Evolutionary conservation across 2,888 invertebrate species (phyloP), one percentile per base, ranked within the genome.

Genomic region (Listrodromus nycthemerus): DNA sequence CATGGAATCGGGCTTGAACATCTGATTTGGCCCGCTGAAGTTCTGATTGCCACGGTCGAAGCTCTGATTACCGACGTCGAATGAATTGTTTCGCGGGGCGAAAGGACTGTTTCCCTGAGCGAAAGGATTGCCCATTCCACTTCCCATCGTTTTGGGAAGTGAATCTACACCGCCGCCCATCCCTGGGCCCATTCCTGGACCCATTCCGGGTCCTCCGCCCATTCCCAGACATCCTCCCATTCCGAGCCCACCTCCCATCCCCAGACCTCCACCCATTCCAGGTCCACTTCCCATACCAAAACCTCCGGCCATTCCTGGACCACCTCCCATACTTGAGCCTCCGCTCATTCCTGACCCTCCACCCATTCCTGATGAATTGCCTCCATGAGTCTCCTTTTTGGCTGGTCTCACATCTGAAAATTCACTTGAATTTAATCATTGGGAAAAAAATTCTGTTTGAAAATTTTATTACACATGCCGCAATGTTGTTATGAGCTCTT

Each of bases 341-440:
- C 83, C 75, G 21, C 80, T 85, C 45, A 85, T 78, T 85, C 88
- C 67, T 50, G 80, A 73, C 41, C 76, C 30, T 6, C 83, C 81
- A 7, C 76, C 71, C 24, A 70, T 50, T 6, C 65, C 52, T 45
- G 30, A 30, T 16, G 41, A 45, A 4, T 45, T 45, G 16, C 86
- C 79, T 5, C 86, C 80, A 55, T 85, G 86, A 70, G 78, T 86
- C 79, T 92, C 93, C 71, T 92, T 92, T 63, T 93, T 93, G 1
- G 93, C 93, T 67, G 93, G 93, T 84, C 91, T 92, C 5, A 93
- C 93, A 86, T 93, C 93, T 93, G 63, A 21, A 86, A 37, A 33
- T 27, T 58, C n/a, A 21, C 10, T 19, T 6, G 52, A 73, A 66
- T 37, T 82, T 21, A 27, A 21, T 6, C 0, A 45, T 45, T 13